A percentile compares a stretch with the other conserved stretches of the same genome.
phyloP scores from a whole-genome alignment of 2,888 invertebrate species.

The Myopa testacea region DNA sequence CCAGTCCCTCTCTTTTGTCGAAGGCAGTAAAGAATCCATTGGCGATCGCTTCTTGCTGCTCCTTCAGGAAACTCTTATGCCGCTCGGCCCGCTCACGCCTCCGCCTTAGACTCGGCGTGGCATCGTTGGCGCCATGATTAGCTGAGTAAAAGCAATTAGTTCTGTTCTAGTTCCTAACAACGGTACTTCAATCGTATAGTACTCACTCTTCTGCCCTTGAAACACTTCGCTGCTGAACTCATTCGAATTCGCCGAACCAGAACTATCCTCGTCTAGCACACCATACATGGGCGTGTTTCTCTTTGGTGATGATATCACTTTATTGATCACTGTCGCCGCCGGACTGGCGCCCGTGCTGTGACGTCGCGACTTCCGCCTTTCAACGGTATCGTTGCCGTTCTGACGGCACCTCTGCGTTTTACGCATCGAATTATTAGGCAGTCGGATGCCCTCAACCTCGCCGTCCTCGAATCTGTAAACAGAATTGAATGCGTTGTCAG shows the following conservation, averaged over 20 bases:
- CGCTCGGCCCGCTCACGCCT: slow-evolving; percentile 86
- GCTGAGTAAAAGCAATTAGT: neutral
- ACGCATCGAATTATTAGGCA: slow-evolving; percentile 77
- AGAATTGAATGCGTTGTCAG: neutral
- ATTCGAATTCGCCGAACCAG: slow-evolving; percentile 71
- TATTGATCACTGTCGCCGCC: slow-evolving; percentile 61
- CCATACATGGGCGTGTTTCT: slow-evolving; percentile 62
- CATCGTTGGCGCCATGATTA: slow-evolving; percentile 81
- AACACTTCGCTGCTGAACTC: slow-evolving; percentile 64
- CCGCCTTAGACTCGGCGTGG: slow-evolving; percentile 83
- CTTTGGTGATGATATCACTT: slow-evolving; percentile 60
- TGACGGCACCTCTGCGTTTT: slow-evolving; percentile 81
- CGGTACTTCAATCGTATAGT: too few relatives aligned
- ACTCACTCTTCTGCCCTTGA: slow-evolving; percentile 62
- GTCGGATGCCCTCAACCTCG: slow-evolving; percentile 70
- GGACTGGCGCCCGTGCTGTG: slow-evolving; percentile 79
- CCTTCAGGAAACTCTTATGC: slow-evolving; percentile 85
- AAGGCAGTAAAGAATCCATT: slow-evolving; percentile 60
- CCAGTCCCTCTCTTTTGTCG: slow-evolving; percentile 62
- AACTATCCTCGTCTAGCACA: slow-evolving; percentile 66
- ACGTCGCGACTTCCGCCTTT: slow-evolving; percentile 82
- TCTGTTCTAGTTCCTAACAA: too few relatives aligned
- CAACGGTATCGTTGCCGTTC: slow-evolving; percentile 71
- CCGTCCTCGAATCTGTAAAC: slow-evolving; percentile 70
- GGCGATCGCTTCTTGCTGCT: slow-evolving; percentile 79